A percentile compares a stretch with the other conserved stretches of the same genome.
phyloP scores from a whole-genome alignment of 1,140 invertebrate genomes.

The Caenorhabditis briggsae region DNA sequence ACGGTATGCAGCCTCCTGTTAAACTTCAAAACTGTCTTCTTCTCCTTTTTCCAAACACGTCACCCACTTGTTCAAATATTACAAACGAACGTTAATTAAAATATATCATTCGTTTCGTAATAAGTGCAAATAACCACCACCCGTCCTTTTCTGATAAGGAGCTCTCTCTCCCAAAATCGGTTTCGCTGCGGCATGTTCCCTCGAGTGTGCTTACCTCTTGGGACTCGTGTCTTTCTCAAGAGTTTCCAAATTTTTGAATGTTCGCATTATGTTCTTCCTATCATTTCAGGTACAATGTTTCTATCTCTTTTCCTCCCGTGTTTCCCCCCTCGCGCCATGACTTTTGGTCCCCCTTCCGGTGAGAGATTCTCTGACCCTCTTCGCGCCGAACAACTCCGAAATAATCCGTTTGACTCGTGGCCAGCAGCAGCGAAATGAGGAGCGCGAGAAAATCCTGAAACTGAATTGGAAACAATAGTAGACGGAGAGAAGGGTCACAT shows the following conservation, averaged over 20 bases:
- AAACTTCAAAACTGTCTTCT: conserved; percentile 5
- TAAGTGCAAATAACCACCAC: conserved; percentile 31
- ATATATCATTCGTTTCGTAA: conserved; percentile 54
- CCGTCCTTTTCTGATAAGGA: conserved; percentile 11
- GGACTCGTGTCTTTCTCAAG: conserved; percentile 55
- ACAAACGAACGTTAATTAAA: conserved; percentile 18
- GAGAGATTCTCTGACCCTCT: background rate
- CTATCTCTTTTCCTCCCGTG: background rate
- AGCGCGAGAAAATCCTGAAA: conserved; percentile 47
- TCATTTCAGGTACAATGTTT: conserved; percentile 1
- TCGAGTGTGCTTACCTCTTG: conserved; percentile 52
- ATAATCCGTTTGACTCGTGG: conserved; percentile 49
- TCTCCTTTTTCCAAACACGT: background rate
- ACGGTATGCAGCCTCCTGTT: too few species aligned
- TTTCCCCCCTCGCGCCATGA: background rate
- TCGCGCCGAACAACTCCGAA: conserved; percentile 53
- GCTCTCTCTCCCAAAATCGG: background rate
- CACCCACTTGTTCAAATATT: conserved; percentile 21
- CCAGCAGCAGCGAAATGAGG: background rate
- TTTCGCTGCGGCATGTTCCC: conserved; percentile 27
- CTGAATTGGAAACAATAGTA: conserved; percentile 52
- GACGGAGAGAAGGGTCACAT: conserved; percentile 18
- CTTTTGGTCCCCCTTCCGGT: background rate
- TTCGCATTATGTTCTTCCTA: conserved; percentile 12
- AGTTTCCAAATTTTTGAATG: conserved; percentile 43